phyloP scores from a whole-genome alignment of 2,113 vertebrate species.

The Elachura formosa region DNA sequence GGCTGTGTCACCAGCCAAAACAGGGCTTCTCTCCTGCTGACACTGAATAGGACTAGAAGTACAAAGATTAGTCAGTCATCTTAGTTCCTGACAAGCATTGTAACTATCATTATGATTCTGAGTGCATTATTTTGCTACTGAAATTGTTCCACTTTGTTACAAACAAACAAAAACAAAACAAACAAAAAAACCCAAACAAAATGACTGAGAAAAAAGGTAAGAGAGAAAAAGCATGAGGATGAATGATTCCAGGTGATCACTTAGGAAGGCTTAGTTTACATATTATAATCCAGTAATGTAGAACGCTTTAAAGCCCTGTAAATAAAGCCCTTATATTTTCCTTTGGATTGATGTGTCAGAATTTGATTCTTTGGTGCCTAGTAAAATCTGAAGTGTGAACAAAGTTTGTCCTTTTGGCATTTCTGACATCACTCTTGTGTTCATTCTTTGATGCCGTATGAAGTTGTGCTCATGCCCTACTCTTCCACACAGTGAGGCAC shows the following conservation, averaged over 20 bases:
- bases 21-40: not conserved
- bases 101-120: not conserved
- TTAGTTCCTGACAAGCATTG: not conserved
- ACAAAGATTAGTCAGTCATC: not conserved
- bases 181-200: not conserved
- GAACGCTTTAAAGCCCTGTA: not conserved
- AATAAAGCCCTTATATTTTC: not conserved
- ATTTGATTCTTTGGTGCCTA: not conserved
- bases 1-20: not conserved
- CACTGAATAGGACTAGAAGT: not conserved
- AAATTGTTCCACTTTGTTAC: not conserved
- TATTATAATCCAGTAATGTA: not conserved
- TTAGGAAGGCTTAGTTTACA: not conserved
- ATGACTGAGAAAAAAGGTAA: not conserved
- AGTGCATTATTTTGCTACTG: not conserved
- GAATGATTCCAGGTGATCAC: not conserved
- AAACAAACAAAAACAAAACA: not conserved
- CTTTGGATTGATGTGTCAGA: not conserved
- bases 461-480: not conserved
- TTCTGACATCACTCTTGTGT: not conserved
- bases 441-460: not conserved
- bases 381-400: not conserved
- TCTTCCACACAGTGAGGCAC: not conserved
- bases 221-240: not conserved
- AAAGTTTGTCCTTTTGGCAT: not conserved